Conservation (phyloP, 2,888 invertebrate genomes). For the Caenorhabditis japonica region DNA sequence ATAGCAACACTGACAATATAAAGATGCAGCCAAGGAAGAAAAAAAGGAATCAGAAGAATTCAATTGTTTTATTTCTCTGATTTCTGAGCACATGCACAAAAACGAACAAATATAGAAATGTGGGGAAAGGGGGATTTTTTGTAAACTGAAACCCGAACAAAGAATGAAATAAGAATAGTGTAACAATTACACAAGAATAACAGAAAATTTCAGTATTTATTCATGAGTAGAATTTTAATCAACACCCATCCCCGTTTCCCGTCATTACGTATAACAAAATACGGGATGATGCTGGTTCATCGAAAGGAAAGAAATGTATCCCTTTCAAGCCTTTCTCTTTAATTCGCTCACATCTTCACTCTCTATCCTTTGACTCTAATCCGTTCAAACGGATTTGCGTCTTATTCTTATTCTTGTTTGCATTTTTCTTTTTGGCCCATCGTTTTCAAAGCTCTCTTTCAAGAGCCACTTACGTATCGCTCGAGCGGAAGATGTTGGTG, state of each 20-base stretch:
- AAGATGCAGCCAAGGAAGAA: no score
- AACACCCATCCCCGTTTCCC: constrained; percentile 24
- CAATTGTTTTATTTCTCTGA: not conserved
- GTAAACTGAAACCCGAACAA: not conserved
- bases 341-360: constrained; percentile 20
- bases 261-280: constrained; percentile 35
- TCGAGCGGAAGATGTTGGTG: constrained; percentile 32
- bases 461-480: constrained; percentile 41
- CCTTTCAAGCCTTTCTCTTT: constrained; percentile 9
- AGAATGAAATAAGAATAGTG: not conserved
- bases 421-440: not conserved
- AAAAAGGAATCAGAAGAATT: not conserved
- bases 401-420: no score
- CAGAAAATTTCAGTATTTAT: constrained; percentile 23
- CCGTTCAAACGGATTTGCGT: constrained; percentile 25
- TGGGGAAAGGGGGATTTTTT: no score
- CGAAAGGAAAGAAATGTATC: constrained; percentile 30
- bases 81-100: not conserved
- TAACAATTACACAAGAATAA: constrained; percentile 3
- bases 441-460: not conserved
- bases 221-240: constrained; percentile 37
- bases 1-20: constrained; percentile 36
- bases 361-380: constrained; percentile 13
- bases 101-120: not conserved
- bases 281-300: constrained; percentile 36